Base-by-base conservation (phyloP, 2,113 vertebrate genomes). In the Equus przewalskii region DNA sequence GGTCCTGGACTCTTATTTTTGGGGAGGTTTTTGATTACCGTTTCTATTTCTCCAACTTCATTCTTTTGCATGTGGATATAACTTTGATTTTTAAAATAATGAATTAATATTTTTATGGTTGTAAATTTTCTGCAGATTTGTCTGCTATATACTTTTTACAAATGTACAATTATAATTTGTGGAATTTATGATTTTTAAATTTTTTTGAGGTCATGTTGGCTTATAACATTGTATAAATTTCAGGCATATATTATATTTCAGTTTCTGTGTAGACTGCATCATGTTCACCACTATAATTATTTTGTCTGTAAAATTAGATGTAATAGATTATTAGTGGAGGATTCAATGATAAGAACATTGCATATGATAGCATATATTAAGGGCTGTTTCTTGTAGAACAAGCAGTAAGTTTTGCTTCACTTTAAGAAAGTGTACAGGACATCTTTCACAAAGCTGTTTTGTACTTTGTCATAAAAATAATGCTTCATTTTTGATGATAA, bases 261-360 rank as follows among this genome's bases (percentile, higher is more conserved):
- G 12, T 54, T 54, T 54, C 51, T 54, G 51, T 54, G 15, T 54
- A 14, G 12, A 54, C 12, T 54, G 14, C 51, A 54, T 54, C 51
- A 14, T 54, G 51, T 54, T 54, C 51, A 14, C 51, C 51, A 54
- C 51, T 51, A 51, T 54, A 54, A 54, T 54, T 19, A 80, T 69
- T 80, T 91, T 58, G 28, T 86, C 67, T 67, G n/a, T 93, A 69
- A 78, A 78, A 93, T 78, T 78, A 93, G 46, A n/a, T 76, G 15
- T 46, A 44, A 69, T 79, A 67, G 46, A n/a, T 89, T 62, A 62
- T 76, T 15, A 46, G 72, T 33, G 41, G 21, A 60, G 11, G 26
- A 89, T 49, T 79, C 33, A 79, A 22, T 91, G 62, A 80, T 65
- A 62, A 90, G 44, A 90, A 62, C 21, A 51, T 78, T 65, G 30